Conservation (phyloP, 2,113 vertebrate genomes). For the Xiphophorus hellerii region DNA sequence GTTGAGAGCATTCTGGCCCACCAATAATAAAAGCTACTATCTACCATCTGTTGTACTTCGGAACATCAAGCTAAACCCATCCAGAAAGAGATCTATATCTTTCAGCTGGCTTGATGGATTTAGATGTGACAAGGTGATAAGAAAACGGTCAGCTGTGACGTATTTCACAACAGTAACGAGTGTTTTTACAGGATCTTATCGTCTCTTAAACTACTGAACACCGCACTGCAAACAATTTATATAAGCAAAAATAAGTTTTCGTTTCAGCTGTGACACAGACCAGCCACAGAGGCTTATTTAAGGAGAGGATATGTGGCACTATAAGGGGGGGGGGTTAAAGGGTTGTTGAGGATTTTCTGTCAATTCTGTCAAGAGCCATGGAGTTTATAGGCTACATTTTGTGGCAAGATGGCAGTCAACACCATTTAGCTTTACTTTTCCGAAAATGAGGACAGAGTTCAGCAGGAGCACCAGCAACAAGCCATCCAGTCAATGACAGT, state of each 20-base stretch:
- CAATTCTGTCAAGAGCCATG: constrained; percentile 17
- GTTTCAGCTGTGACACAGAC: constrained; percentile 5
- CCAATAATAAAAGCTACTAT: background rate
- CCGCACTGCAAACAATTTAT: background rate
- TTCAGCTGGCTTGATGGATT: background rate
- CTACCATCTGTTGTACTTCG: background rate
- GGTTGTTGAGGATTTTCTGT: constrained; percentile 52
- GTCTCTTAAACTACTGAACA: background rate
- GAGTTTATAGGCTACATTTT: constrained; percentile 50
- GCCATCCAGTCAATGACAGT: constrained; percentile 28
- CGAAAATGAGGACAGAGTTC: constrained; percentile 8
- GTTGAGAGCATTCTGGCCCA: background rate
- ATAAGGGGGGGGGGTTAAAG: constrained; percentile 46
- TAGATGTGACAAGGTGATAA: background rate
- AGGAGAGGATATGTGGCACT: constrained; percentile 20
- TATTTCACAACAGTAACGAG: constrained; percentile 24
- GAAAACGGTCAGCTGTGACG: constrained; percentile 14
- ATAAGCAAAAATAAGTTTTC: background rate
- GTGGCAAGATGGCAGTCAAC: constrained; percentile 53
- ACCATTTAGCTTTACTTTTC: constrained; percentile 51
- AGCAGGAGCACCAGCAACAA: constrained; percentile 4
- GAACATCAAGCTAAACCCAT: constrained; percentile 9
- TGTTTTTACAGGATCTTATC: constrained; percentile 32
- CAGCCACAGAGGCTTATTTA: constrained; percentile 1
- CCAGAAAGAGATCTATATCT: background rate